A percentile compares a stretch with the other conserved stretches of the same genome.
These are phyloP conservation scores for Anabas testudineus DNA, from an alignment of 2,797 vertebrate genomes.

Conservation along the genomic window DNA sequence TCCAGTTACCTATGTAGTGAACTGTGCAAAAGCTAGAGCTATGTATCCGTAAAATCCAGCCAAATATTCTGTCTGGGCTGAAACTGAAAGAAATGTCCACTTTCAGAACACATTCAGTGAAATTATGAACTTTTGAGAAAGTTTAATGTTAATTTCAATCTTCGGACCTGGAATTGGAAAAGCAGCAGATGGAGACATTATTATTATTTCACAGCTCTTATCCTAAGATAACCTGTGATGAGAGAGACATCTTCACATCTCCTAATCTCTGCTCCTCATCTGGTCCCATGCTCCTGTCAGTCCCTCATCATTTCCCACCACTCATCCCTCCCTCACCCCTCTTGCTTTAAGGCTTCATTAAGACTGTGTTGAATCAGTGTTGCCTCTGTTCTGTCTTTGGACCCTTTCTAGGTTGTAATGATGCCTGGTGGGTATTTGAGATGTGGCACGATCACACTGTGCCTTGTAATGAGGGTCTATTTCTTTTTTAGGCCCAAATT, in stretches of 20 bases:
- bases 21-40: no score
- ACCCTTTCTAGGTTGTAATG: constrained; percentile 77
- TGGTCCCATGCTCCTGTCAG: constrained; percentile 50
- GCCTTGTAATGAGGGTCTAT: constrained; percentile 71
- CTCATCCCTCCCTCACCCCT: constrained; percentile 46
- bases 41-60: no score
- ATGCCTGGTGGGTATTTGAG: constrained; percentile 81
- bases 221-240: constrained; percentile 12
- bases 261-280: constrained; percentile 39
- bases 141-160: constrained; percentile 14
- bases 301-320: constrained; percentile 59
- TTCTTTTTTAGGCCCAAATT: constrained; percentile 66
- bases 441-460: constrained; percentile 65
- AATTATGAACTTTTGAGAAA: neutral
- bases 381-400: constrained; percentile 74
- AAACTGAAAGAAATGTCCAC: constrained; percentile 12
- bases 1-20: neutral
- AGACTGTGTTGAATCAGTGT: constrained; percentile 74
- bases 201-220: constrained; percentile 30
- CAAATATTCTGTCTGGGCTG: neutral
- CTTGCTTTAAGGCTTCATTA: constrained; percentile 78
- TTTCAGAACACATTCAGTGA: constrained; percentile 2
- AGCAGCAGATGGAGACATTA: constrained; percentile 34
- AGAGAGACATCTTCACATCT: constrained; percentile 33
- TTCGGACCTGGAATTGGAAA: constrained; percentile 11